Evolutionary conservation across 1,140 invertebrate genomes (phyloP), one percentile per base, ranked within the genome.

Genomic region (Drosophila orosa): DNA sequence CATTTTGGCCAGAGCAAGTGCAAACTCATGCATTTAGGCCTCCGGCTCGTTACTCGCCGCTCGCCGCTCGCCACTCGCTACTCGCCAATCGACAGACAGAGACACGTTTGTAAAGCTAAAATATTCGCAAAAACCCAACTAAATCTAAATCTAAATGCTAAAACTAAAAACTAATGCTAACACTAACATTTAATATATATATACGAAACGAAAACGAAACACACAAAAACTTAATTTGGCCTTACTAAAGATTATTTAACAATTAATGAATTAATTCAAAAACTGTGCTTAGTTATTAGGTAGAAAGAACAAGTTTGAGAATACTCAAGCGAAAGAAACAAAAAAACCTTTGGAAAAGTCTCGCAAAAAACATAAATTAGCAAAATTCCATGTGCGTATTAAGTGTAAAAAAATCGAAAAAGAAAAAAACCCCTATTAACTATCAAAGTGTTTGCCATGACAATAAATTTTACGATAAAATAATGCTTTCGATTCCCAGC

Each of bases 211-310:
- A 68, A 80, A 76, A 66, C 45, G 44, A 47, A 19, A 42, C 40
- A 52, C 48, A 52, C 40, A 80, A 84, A 78, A 73, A 89, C 80
- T 89, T 89, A 83, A 89, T 89, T 89, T 89, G 84, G 84, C 84
- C 84, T 89, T 89, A 89, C 83, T 84, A 89, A 89, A 74, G 66
- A 89, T 89, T 89, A 89, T 89, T 89, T 89, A 87, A 83, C 65
- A 71, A 65, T 82, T 75, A 78, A 67, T 52, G 44, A 63, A 52
- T 58, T 45, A 47, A 67, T 67, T 67, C 60, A 78, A 69, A 57
- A 66, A 67, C 58, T 72, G 57, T 52, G 50, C 50, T 52, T 52
- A 52, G 50, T 52, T 35, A 35, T 52, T 52, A 52, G 50, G 50
- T 52, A 52, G 50, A 52, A 52, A 22, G 50, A 31, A 65, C 55